Evolutionary conservation across 2,888 invertebrate species (phyloP), one percentile per base, ranked within the genome.

Genomic region (Caenorhabditis sp.): DNA sequence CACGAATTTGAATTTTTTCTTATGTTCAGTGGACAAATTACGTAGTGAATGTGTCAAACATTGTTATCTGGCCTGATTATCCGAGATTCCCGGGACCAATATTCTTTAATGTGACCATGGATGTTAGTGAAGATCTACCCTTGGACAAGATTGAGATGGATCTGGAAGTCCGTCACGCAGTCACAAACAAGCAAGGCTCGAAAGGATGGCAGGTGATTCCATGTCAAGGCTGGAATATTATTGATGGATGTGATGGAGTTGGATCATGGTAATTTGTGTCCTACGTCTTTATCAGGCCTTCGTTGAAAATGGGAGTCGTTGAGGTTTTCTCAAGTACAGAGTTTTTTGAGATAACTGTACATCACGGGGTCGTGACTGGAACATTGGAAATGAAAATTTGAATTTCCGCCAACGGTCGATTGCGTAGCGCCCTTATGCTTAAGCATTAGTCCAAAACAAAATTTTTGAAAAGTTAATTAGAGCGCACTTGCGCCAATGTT

Each of bases 201-300:
- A 88, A 87, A 68, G 88, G 87, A 32, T 89, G 89, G 88, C 88
- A 89, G 68, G 87, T 87, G 15, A 89, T 89, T 56, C 89, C 89
- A 7, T 89, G 89, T 56, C 87, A 89, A 65, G 89, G 89, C 39
- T 89, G 88, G 89, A 88, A 89, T 73, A 85, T 89, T 48, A 74
- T 87, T 24, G 87, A 88, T 61, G 89, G 89, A 45, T 89, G 89
- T 66, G 89, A 89, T 50, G 89, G 89, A 55, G 88, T 89, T 17
- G 89, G 89, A 52, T 89, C 89, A 9, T 89, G 89, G 87, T 68
- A n/a, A n/a, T n/a, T 17, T 15, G 5, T n/a, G 41, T 13, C 13
- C 41, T 41, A 41, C n/a, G 41, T n/a, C 13, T 13, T 41, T 5
- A 41, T 41, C n/a, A n/a, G n/a, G n/a, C n/a, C n/a, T 41, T 41